Evolutionary conservation across 1,140 invertebrate species (phyloP), one percentile per base, ranked within the genome.

Genomic region (Liolophura sinensis): DNA sequence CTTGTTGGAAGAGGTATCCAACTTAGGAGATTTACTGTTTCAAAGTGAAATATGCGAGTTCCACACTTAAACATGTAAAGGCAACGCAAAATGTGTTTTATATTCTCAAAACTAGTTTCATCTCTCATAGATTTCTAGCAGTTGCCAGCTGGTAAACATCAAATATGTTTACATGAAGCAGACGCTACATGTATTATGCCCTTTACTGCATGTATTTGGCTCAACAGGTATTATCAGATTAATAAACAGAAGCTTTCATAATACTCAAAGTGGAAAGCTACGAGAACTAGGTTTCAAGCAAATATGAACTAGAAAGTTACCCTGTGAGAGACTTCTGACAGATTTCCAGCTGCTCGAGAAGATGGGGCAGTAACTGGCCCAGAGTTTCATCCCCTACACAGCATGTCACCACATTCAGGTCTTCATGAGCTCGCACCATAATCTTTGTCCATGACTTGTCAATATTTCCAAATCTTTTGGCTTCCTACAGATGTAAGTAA

Each of bases 361-460:
- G 85, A 87, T 97, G 94, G 7, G 95, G 95, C 9, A 98, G 78
- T 3, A 97, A 86, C 79, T 97, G 94, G 73, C 92, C 92, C 0
- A 98, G 85, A 51, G 95, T 89, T 82, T 98, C 95, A 79, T 98
- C 96, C 9, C 94, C 94, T 14, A 97, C 94, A 84, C 95, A 98
- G 78, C 96, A 98, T 12, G 91, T 90, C 1, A 98, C 94, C 11
- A 98, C 95, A 55, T 95, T 94, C 0, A 95, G 92, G 0, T 92
- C 96, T 82, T 98, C 96, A 79, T 96, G 93, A 0, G 93, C 94
- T 61, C 93, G 84, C 78, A 93, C 92, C 95, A 98, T 98, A n/a
- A 98, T 96, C 82, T 97, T 97, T 78, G 96, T 93, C 96, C 96
- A 98, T 5, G 94, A 95, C 78, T 97, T 97, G 82, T 98, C 96